Evolutionary conservation across 2,888 invertebrate species (phyloP).

Genomic region (Hemistola chrysoprasaria): DNA sequence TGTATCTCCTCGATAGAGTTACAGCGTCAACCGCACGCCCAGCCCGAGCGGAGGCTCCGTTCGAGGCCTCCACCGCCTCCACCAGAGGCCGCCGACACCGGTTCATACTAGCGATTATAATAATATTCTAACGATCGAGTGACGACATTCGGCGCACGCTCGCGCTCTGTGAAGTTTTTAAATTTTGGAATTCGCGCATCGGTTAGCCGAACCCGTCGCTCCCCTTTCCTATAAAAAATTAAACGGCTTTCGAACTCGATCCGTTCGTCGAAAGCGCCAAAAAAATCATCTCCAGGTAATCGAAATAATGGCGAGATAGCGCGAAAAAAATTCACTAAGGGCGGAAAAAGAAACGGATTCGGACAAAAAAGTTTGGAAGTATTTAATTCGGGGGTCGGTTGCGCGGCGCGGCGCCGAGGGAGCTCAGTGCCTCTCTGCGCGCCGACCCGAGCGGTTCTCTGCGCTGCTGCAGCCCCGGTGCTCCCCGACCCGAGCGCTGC

Average conservation of each 20-base stretch:
- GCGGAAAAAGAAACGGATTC: conserved; percentile 81
- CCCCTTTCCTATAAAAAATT: conserved; percentile 76
- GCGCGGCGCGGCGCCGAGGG: conserved; percentile 21
- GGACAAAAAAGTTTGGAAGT: conserved; percentile 69
- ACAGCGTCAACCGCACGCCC: no score
- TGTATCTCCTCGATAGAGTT: no score
- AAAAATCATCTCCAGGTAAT: conserved; percentile 79
- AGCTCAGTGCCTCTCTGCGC: conserved; percentile 17
- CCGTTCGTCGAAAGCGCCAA: conserved; percentile 60
- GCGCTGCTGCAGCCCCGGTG: conserved; percentile 16
- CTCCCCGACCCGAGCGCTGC: neutral
- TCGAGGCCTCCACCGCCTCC: no score
- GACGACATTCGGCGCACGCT: conserved; percentile 43
- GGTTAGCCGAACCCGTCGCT: conserved; percentile 69
- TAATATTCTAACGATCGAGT: conserved; percentile 36
- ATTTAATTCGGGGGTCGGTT: conserved; percentile 62
- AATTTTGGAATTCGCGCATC: conserved; percentile 78
- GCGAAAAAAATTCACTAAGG: conserved; percentile 81
- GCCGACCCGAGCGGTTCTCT: conserved; percentile 21
- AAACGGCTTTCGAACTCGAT: conserved; percentile 80
- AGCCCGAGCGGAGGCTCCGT: no score
- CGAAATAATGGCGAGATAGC: conserved; percentile 74
- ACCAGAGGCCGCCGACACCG: no score
- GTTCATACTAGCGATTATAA: no score
- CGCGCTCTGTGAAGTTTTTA: conserved; percentile 34